Base-by-base conservation (phyloP, 1,140 invertebrate species). In the Diachasmimorpha longicaudata region DNA sequence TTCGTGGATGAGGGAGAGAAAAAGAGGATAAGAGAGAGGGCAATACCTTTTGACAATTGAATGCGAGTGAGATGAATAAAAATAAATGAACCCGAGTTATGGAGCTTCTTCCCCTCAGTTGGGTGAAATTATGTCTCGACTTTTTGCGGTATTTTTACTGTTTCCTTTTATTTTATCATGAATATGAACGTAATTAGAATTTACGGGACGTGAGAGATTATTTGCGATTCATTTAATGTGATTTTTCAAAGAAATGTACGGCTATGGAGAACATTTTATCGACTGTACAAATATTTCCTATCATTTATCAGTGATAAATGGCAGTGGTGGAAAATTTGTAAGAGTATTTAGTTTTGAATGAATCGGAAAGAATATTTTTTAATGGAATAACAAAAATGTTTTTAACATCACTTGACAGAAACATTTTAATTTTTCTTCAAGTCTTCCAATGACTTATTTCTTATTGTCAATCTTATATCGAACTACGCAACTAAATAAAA, bases 361-460 rank as follows among this genome's bases (percentile, higher is more conserved):
- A n/a, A n/a, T n/a, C n/a, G n/a, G n/a, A n/a, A n/a, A n/a, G n/a
- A n/a, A n/a, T n/a, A n/a, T n/a, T n/a, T n/a, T n/a, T n/a, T n/a
- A n/a, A n/a, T n/a, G n/a, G n/a, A n/a, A n/a, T n/a, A n/a, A n/a
- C n/a, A n/a, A n/a, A n/a, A n/a, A n/a, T n/a, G n/a, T n/a, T n/a
- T n/a, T n/a, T n/a, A n/a, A 31, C 31, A 31, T 31, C 2, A 31
- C 31, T 6, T 31, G 31, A 31, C 31, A 31, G 31, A 31, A 55
- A 3, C 6, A 16, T 55, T 55, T 55, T 19, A 55, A 2, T n/a
- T 10, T 16, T 16, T 21, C 14, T 82, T 16, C 1, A 6, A 52
- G 14, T 1, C 81, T 86, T 87, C 86, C 86, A 86, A 85, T 87
- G 87, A 86, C 87, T 81, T 79, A 74, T 80, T 77, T 9, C 78